Conservation (phyloP, 2,797 vertebrate genomes). For the Austrolebias charrua region DNA sequence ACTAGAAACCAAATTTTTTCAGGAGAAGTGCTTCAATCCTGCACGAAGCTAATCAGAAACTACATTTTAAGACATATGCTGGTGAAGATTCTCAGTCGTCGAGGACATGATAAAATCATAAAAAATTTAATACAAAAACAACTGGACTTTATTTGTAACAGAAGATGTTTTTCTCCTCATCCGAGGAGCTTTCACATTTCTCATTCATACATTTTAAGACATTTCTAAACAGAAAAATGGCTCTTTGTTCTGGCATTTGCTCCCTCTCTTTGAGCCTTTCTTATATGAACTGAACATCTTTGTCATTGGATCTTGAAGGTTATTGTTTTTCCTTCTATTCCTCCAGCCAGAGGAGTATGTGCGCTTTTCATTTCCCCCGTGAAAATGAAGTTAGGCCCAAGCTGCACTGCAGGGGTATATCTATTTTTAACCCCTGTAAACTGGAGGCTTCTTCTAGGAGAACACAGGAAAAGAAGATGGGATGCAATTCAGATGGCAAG, state of each 20-base stretch:
- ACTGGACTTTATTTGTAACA: no score
- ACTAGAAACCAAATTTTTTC: conserved; percentile 1
- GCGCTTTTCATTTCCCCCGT: conserved; percentile 63
- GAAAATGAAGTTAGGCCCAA: conserved; percentile 68
- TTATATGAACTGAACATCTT: conserved; percentile 36
- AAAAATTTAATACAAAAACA: no score
- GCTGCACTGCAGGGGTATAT: conserved; percentile 52
- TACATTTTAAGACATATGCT: no score
- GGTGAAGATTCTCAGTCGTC: no score
- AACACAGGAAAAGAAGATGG: conserved; percentile 36
- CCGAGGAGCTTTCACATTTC: no score
- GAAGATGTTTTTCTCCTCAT: no score
- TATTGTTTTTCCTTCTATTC: conserved; percentile 48
- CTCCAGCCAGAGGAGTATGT: conserved; percentile 43
- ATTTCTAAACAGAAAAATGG: conserved; percentile 7
- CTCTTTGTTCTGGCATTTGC: conserved; percentile 17
- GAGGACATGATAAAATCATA: no score
- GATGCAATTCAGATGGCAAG: conserved; percentile 50
- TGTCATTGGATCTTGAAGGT: conserved; percentile 65
- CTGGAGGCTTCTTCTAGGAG: conserved; percentile 63
- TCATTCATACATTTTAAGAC: no score
- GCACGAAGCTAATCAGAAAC: not conserved
- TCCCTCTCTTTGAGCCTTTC: conserved; percentile 14
- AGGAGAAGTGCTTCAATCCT: not conserved
- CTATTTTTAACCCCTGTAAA: conserved; percentile 75